Conservation (phyloP, 2,113 vertebrate species). For the Cyphomyrus plagiostoma region DNA sequence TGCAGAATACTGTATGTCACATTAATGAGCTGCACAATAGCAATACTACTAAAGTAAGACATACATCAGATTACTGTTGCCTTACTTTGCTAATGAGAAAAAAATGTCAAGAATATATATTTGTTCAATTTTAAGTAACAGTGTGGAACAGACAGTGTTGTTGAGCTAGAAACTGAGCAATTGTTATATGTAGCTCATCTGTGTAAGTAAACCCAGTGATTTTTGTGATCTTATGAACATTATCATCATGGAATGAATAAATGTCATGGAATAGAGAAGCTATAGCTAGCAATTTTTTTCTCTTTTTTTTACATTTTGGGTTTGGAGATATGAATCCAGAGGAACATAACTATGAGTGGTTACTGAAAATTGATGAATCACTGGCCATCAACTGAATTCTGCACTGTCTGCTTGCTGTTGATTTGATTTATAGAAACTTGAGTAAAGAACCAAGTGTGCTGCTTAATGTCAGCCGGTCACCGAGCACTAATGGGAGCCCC, state of each 20-base stretch:
- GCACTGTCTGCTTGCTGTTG: constrained; percentile 1
- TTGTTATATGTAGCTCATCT: not conserved
- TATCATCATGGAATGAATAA: not conserved
- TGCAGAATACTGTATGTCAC: not conserved
- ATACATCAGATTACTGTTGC: not conserved
- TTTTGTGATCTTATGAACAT: not conserved
- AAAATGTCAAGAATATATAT: not conserved
- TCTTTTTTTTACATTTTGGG: not conserved
- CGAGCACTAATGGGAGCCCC: not conserved
- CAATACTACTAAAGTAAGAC: not conserved
- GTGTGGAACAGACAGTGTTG: not conserved
- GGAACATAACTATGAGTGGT: not conserved
- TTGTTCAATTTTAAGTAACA: not conserved
- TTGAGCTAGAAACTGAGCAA: not conserved
- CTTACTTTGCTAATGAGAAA: not conserved
- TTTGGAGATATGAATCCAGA: not conserved
- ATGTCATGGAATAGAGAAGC: not conserved
- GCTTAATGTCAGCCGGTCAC: not conserved
- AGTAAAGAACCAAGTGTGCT: not conserved
- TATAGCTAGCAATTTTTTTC: not conserved
- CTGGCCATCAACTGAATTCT: constrained; percentile 2
- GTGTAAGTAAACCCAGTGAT: not conserved
- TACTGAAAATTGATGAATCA: not conserved
- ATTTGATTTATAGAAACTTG: constrained; percentile 4
- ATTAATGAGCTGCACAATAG: not conserved